Conservation (phyloP, 2,888 invertebrate species). For the Macrophya alboannulata region DNA sequence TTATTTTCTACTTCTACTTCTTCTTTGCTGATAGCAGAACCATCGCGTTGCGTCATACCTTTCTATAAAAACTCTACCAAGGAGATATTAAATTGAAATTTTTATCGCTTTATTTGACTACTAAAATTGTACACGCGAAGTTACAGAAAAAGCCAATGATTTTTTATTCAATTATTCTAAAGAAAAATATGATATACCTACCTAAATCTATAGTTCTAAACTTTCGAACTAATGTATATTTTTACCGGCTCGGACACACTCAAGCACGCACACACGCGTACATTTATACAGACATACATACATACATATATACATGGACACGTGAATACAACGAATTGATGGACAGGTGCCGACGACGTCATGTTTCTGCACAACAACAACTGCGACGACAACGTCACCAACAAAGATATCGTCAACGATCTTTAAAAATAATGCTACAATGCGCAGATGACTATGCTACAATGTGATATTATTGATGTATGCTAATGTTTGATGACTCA, state of each 20-base stretch:
- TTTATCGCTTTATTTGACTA: neutral
- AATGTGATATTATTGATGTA: constrained; percentile 56
- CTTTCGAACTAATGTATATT: neutral
- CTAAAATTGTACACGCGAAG: constrained; percentile 11
- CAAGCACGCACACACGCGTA: constrained; percentile 18
- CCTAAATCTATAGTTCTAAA: neutral
- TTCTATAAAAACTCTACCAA: neutral
- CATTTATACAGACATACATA: neutral
- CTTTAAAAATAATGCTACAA: constrained; percentile 53
- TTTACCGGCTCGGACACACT: neutral
- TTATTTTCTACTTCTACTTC: neutral
- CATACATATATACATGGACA: constrained; percentile 58
- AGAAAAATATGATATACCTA: neutral
- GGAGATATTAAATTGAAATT: neutral
- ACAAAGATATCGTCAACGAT: constrained; percentile 22
- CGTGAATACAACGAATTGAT: constrained; percentile 53
- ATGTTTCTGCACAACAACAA: constrained; percentile 46
- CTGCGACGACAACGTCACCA: neutral
- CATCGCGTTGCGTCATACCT: neutral
- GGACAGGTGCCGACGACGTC: constrained; percentile 54
- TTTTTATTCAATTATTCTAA: neutral
- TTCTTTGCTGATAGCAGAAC: neutral
- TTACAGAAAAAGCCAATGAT: constrained; percentile 19
- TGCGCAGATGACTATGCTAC: constrained; percentile 51
- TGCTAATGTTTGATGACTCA: constrained; percentile 57